A percentile compares a stretch with the other conserved stretches of the same genome.
These are phyloP conservation scores for Anoura caudifer DNA, from an alignment of 2,113 vertebrate species.

Conservation along the genomic window DNA sequence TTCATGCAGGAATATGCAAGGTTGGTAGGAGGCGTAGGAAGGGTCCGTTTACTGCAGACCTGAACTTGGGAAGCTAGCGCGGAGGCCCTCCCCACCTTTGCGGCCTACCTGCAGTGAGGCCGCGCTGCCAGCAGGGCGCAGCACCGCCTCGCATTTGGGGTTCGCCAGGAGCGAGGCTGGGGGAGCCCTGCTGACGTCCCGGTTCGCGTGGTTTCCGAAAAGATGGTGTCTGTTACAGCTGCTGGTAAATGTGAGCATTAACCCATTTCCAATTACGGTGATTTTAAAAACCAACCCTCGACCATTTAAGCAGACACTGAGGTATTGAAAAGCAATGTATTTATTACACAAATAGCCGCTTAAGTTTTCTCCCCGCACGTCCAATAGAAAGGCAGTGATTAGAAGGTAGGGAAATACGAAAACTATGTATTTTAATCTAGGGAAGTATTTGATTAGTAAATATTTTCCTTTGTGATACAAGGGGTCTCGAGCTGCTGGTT, in stretches of 20 bases:
- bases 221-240: neutral
- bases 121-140: slow-evolving; percentile 51
- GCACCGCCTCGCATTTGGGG: neutral
- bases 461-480: neutral
- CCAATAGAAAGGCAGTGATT: neutral
- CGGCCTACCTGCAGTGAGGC: slow-evolving; percentile 41
- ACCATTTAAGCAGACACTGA: neutral
- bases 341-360: neutral
- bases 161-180: neutral
- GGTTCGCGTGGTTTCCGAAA: neutral
- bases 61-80: neutral
- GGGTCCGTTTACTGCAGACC: neutral
- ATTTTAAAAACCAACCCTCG: slow-evolving; percentile 18
- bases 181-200: neutral
- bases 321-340: neutral
- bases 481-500: neutral
- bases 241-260: neutral
- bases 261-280: neutral
- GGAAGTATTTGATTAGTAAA: neutral
- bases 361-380: slow-evolving; percentile 2
- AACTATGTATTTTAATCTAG: neutral
- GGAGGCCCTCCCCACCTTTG: neutral
- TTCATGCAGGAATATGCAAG: neutral
- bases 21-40: neutral
- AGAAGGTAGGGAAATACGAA: neutral